Base-by-base conservation (phyloP, 1,140 invertebrate species). In the Oreohelix idahoensis region DNA sequence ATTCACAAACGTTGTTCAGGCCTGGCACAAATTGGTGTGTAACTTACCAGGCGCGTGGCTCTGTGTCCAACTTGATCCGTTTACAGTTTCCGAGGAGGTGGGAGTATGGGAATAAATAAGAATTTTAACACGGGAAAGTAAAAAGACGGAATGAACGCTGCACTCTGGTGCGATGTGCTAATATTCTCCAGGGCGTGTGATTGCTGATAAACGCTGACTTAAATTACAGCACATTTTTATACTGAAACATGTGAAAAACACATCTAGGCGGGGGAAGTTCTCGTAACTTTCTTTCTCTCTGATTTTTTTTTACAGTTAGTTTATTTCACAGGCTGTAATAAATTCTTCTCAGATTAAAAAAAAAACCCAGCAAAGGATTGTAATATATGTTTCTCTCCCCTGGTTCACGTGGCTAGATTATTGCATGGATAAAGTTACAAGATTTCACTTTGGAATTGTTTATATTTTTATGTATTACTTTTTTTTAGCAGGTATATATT, bases 181-280 rank as follows among this genome's bases (percentile, higher is more conserved):
- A 71, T 71, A 71, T 71, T 71, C 29, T 4, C 69, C 69, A 36
- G 32, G 69, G 69, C 69, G 32, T 71, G 69, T 71, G 69, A 35
- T 35, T 36, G 4, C 11, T 35, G 29, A 35, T 35, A 35, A 71
- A 71, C 69, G 10, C 38, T 15, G 69, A 71, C 69, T 71, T 36
- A 39, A 71, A 71, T 71, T 71, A 71, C 69, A 58, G 2, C 69
- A 35, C 69, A 35, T 15, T 35, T 35, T 71, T 71, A 71, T n/a
- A 71, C 69, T 71, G 11, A 36, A 36, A 71, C 69, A 71, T 39
- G 69, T 71, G 69, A 71, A 71, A 71, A 71, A 71, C 4, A 71
- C 69, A 71, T 71, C 13, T n/a, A 71, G 32, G 45, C 10, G 10
- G 17, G 45, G 26, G 23, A 71, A 71, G 23, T n/a, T 5, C 11